Evolutionary conservation across 2,888 invertebrate genomes (phyloP), one percentile per base, ranked within the genome.

Genomic region (Pheosia gnoma): DNA sequence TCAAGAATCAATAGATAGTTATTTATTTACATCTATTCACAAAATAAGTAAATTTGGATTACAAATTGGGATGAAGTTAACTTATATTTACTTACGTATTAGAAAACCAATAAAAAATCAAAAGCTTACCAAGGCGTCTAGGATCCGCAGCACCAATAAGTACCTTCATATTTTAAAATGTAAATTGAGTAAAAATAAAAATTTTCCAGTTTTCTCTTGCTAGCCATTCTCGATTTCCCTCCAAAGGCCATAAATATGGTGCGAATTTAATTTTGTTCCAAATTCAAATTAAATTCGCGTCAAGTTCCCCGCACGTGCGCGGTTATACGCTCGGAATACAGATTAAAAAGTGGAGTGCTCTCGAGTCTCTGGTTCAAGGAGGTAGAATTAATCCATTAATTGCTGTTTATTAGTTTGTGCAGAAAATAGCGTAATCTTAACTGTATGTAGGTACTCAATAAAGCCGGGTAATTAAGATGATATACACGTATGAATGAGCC

Each of bases 241-340:
- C 81, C 77, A 81, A 87, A 86, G 83, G 84, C 85, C 88, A 90
- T 90, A 90, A 90, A 90, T 90, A 90, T 89, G 89, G 89, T 83
- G 86, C 86, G 85, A 86, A 88, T 89, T 90, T 89, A 89, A 91
- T 91, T 91, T 88, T 81, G 86, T 86, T 86, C 86, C 80, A 85
- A 88, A 89, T 89, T 90, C 87, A 89, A 89, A 91, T 91, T 88
- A 87, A 82, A 90, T 86, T 89, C 90, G 87, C 89, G 88, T 89
- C 85, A 90, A 86, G 84, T 83, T 80, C 71, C 70, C 71, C 80
- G 89, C 88, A 88, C 90, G 90, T 89, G 90, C 91, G 85, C 85
- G 82, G 82, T 83, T 78, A 71, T 72, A 67, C 72, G 75, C 68
- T 70, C 71, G 78, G 88, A 83, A 82, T 86, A 84, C 79, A 79